phyloP scores from a whole-genome alignment of 1,140 invertebrate species.

The Chymomyza costata region DNA sequence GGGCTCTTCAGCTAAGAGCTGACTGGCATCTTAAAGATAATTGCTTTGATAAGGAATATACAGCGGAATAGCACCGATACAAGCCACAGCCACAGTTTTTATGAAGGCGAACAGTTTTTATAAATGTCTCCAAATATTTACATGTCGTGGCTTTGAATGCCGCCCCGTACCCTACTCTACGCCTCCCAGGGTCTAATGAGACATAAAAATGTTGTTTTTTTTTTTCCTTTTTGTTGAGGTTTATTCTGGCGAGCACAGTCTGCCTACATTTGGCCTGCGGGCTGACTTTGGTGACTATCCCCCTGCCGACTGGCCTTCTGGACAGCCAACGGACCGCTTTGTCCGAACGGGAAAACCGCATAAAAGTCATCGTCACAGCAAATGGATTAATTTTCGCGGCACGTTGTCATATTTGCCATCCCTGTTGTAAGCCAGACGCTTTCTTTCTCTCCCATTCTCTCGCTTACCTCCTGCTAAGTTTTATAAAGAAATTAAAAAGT shows the following conservation, averaged over 20 bases:
- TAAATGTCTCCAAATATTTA: constrained; percentile 71
- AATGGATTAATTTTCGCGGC: constrained; percentile 73
- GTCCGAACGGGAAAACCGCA: constrained; percentile 55
- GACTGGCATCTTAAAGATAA: constrained; percentile 59
- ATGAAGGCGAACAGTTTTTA: too few relatives aligned
- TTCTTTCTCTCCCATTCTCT: constrained; percentile 1
- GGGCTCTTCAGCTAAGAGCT: constrained; percentile 3
- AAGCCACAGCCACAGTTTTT: too few relatives aligned
- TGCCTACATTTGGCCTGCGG: constrained; percentile 59
- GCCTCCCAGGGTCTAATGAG: too few relatives aligned
- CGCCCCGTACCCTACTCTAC: constrained; percentile 4
- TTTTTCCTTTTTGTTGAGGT: background rate
- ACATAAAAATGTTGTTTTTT: too few relatives aligned
- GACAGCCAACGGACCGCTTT: constrained; percentile 20
- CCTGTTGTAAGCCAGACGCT: constrained; percentile 14
- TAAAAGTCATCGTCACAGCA: constrained; percentile 73
- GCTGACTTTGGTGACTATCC: constrained; percentile 57
- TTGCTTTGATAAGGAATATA: constrained; percentile 68
- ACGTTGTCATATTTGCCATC: constrained; percentile 55
- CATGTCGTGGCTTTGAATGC: constrained; percentile 62
- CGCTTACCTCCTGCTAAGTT: constrained; percentile 19
- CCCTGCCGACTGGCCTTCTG: constrained; percentile 30
- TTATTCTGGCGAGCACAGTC: constrained; percentile 5
- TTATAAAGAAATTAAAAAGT: constrained; percentile 63
- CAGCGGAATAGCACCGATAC: too few relatives aligned